Percentiles rank a stretch among this genome's conserved stretches.
Evolutionary conservation across 2,888 invertebrate genomes (phyloP).

Genomic region (Phyto melanocephala): DNA sequence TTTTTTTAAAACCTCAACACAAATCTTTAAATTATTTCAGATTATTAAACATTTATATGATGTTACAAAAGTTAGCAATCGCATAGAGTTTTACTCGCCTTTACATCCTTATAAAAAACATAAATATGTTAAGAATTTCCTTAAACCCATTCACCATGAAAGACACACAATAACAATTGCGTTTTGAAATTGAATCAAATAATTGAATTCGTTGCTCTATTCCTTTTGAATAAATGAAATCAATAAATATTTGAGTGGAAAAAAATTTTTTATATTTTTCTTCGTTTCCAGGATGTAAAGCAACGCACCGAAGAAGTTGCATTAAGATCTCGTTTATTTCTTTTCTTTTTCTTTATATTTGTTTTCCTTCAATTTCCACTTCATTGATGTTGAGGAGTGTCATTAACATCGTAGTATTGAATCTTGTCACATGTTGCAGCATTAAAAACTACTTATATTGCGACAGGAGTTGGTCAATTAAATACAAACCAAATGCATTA

Average conservation of each 20-base stretch:
- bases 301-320: constrained; percentile 29
- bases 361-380: constrained; percentile 33
- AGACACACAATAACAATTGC: neutral
- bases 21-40: too few relatives aligned
- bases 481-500: neutral
- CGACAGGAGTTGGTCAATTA: neutral
- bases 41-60: too few relatives aligned
- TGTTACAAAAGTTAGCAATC: too few relatives aligned
- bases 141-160: neutral
- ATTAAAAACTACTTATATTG: constrained; percentile 44
- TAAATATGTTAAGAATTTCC: neutral
- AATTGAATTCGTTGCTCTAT: neutral
- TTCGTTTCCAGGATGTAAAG: constrained; percentile 7
- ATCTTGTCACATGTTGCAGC: constrained; percentile 41
- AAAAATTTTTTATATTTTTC: neutral
- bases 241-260: neutral
- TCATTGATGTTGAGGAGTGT: constrained; percentile 42
- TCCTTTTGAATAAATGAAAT: neutral
- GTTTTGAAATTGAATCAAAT: neutral
- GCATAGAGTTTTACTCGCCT: neutral
- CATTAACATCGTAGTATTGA: constrained; percentile 19
- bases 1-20: too few relatives aligned
- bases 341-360: neutral
- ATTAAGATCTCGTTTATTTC: constrained; percentile 44
- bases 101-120: neutral